phyloP scores from a whole-genome alignment of 2,113 vertebrate species.

The Fulica atra region DNA sequence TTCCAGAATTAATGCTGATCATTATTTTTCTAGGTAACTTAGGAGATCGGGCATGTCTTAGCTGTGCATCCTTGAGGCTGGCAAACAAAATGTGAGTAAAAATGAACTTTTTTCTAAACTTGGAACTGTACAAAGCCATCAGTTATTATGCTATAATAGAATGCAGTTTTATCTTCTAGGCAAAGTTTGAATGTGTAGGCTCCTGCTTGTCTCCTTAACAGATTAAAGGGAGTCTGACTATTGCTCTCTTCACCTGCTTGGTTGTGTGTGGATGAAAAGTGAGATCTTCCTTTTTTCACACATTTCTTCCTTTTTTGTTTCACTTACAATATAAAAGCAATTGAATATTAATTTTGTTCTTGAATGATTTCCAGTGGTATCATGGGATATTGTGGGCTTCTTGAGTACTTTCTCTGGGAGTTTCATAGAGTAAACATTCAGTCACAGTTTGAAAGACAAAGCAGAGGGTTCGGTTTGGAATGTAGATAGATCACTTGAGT shows the following conservation, averaged over 20 bases:
- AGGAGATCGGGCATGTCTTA: slow-evolving; percentile 79
- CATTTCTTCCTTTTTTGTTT: background rate
- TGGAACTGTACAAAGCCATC: background rate
- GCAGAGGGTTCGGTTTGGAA: background rate
- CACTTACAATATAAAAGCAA: background rate
- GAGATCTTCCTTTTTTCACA: background rate
- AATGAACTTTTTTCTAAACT: background rate
- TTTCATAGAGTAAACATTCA: background rate
- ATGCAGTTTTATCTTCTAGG: background rate
- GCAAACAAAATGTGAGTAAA: slow-evolving; percentile 81
- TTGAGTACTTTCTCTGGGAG: background rate
- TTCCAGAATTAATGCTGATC: background rate
- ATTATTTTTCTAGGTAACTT: slow-evolving; percentile 74
- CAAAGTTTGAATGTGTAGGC: background rate
- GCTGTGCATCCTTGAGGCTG: slow-evolving; percentile 79
- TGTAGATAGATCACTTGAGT: background rate
- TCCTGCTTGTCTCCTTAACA: background rate
- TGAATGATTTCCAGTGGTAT: background rate
- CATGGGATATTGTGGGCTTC: background rate
- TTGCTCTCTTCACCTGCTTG: background rate
- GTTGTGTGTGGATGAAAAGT: background rate
- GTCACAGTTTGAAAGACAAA: background rate
- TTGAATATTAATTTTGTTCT: background rate
- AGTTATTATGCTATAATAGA: background rate
- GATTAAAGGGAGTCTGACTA: background rate